Evolutionary conservation across 2,888 invertebrate species (phyloP), one percentile per base, ranked within the genome.

Genomic region (Noctua comes): DNA sequence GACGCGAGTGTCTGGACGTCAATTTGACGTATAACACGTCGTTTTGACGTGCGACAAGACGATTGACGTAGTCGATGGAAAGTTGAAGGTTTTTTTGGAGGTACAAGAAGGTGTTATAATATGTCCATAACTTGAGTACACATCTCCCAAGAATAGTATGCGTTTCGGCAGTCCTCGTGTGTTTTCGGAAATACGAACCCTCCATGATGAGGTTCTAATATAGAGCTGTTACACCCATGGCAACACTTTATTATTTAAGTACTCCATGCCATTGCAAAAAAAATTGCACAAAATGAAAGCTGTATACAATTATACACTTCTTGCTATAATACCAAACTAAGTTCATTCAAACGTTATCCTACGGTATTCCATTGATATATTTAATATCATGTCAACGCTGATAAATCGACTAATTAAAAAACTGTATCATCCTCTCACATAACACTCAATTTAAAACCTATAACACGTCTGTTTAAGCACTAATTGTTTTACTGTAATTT

Each of bases 401-500:
- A 51, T 70, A 21, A 70, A 73, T 66, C 27, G 65, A 69, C 27
- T 59, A 73, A 79, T 79, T 57, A 54, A 59, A 43, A 48, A 48
- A 27, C 27, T 27, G 16, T 40, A 69, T 40, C 18, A 73, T 65
- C 40, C 31, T 76, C 57, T 43, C 48, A n/a, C 59, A 48, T 36
- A 27, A 48, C 62, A n/a, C 3, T 46, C 57, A 77, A 79, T 88
- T 88, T 83, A 88, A 88, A 84, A 81, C 86, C 65, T 88, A 89
- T 88, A 86, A 87, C 86, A 87, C 76, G 83, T 84, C 43, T 81
- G 77, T 88, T 86, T 87, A 90, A 90, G 89, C 82, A 88, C 85
- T 91, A 89, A 91, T 92, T 89, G 89, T 86, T 78, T 77, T 81
- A 79, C 82, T 85, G 86, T 88, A 88, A 91, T 88, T 88, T 88